phyloP scores from a whole-genome alignment of 1,140 invertebrate genomes.

The Drosophila guanche region DNA sequence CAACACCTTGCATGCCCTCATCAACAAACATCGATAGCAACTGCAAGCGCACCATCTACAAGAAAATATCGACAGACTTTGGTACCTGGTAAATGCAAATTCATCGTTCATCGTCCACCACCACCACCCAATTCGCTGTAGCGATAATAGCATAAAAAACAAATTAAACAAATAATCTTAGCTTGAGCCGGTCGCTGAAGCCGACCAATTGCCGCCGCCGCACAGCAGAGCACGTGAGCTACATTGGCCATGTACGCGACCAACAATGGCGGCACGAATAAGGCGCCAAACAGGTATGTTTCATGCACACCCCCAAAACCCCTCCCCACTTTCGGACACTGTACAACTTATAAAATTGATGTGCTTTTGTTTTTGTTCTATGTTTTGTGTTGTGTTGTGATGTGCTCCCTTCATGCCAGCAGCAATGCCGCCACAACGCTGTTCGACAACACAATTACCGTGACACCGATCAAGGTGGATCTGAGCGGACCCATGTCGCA shows the following conservation, averaged over 20 bases:
- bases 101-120: too few species aligned
- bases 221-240: slow-evolving; percentile 23
- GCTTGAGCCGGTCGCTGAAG: slow-evolving; percentile 11
- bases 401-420: slow-evolving; percentile 2
- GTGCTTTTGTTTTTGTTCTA: background rate
- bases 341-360: slow-evolving; percentile 49
- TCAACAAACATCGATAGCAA: too few species aligned
- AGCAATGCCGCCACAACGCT: slow-evolving; percentile 63
- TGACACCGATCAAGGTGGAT: slow-evolving; percentile 72
- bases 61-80: too few species aligned
- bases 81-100: too few species aligned
- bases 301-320: slow-evolving; percentile 4
- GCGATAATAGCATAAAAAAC: slow-evolving; percentile 9
- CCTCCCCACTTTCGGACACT: slow-evolving; percentile 15
- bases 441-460: slow-evolving; percentile 75
- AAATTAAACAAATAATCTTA: slow-evolving; percentile 44
- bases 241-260: slow-evolving; percentile 72
- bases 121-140: too few species aligned
- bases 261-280: slow-evolving; percentile 71
- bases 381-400: slow-evolving; percentile 9
- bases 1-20: too few species aligned
- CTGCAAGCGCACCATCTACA: too few species aligned
- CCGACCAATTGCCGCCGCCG: slow-evolving; percentile 29
- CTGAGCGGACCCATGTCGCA: slow-evolving; percentile 36
- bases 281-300: slow-evolving; percentile 75